Evolutionary conservation across 2,888 invertebrate genomes (phyloP), one percentile per base, ranked within the genome.

Genomic region (Diplazon laetatorius): DNA sequence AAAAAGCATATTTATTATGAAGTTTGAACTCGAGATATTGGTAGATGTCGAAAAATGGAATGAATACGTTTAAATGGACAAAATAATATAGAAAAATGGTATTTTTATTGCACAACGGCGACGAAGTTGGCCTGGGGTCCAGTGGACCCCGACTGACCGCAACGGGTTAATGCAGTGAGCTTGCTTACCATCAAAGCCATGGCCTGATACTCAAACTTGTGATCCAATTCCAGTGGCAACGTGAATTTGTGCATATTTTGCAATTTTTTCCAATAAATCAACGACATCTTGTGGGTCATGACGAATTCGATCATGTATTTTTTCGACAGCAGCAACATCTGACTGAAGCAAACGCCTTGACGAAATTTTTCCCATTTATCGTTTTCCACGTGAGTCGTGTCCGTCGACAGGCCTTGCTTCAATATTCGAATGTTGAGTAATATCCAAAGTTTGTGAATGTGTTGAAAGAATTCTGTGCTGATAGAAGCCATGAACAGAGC

Each of bases 371-470:
- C 91, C 0, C 90, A 87, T 0, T 82, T 46, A 1, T 84, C 84
- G 0, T 25, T 20, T 6, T 87, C 85, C 0, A 89, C 63, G 1
- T 35, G 0, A 2, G 69, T 73, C 50, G 46, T 75, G 73, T 80
- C 81, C 82, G 8, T 85, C 72, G 37, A 69, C 8, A 80, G 20
- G 0, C 86, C 85, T 37, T 76, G 77, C 74, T 89, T 90, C 5
- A 91, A 35, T 77, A 86, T 88, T 20, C 89, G 80, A 12, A 93
- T 90, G n/a, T 90, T 84, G 30, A 92, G 84, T 75, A 92, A 89
- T 79, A 93, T 91, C 30, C 92, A 79, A 2, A 94, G 85, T 85
- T 93, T 94, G 16, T 92, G 90, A 18, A 93, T 86, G 2, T 93
- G 90, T 35, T 92, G 88, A 0, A 92, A 84, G 14, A 93, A 88